phyloP scores from a whole-genome alignment of 2,797 vertebrate genomes.

The Artibeus lituratus region DNA sequence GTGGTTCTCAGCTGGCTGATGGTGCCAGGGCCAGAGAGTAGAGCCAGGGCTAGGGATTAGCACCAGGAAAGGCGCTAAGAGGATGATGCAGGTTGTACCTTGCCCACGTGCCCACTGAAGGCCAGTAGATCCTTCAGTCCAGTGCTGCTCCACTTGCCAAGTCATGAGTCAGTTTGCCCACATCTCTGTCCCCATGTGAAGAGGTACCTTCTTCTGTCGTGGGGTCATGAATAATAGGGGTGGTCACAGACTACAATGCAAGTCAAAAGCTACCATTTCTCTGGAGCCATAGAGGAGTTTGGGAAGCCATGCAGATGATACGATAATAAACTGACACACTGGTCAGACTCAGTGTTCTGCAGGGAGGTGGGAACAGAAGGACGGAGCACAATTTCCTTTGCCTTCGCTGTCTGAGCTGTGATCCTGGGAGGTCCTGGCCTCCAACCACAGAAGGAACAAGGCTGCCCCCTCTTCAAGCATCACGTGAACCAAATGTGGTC shows the following conservation, averaged over 20 bases:
- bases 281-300: not conserved
- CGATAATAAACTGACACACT: not conserved
- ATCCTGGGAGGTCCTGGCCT: not conserved
- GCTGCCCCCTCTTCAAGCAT: not conserved
- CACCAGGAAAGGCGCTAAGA: not conserved
- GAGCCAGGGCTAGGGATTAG: too few relatives aligned
- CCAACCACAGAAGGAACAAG: not conserved
- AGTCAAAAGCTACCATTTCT: not conserved
- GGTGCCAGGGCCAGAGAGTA: too few relatives aligned
- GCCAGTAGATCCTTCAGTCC: not conserved
- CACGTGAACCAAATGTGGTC: not conserved
- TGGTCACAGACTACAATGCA: not conserved
- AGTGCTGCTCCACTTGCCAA: not conserved
- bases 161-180: not conserved
- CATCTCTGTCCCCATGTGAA: not conserved
- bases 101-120: not conserved
- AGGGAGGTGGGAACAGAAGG: not conserved
- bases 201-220: not conserved
- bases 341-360: not conserved
- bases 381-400: not conserved
- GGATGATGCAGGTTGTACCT: not conserved
- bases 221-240: accelerated
- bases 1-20: not conserved
- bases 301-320: not conserved
- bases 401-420: not conserved